Conservation (phyloP, 2,888 invertebrate genomes). For the Drosophila anomalata region DNA sequence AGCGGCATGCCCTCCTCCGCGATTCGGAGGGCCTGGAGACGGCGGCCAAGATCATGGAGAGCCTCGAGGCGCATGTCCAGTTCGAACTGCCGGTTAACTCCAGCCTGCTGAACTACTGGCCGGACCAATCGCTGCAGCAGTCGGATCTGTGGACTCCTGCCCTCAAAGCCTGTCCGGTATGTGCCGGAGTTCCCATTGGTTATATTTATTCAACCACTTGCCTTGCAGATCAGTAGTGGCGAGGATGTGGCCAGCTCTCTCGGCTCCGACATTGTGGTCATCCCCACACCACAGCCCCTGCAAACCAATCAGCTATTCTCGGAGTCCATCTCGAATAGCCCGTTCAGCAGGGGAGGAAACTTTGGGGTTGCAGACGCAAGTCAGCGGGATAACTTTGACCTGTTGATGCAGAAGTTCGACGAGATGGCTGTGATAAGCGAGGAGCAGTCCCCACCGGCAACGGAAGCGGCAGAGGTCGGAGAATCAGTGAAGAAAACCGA, state of each 20-base stretch:
- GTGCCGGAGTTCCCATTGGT: neutral
- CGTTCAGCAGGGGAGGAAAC: constrained; percentile 81
- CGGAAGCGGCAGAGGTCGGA: neutral
- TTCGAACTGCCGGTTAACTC: constrained; percentile 92
- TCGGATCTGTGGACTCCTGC: constrained; percentile 94
- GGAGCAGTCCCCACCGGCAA: constrained; percentile 77
- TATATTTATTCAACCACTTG: neutral
- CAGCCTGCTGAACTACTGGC: constrained; percentile 95
- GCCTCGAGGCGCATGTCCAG: constrained; percentile 89
- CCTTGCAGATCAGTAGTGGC: constrained; percentile 87
- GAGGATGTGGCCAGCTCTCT: constrained; percentile 90
- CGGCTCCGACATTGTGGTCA: constrained; percentile 84
- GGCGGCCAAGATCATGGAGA: constrained; percentile 90
- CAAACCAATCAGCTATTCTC: constrained; percentile 82
- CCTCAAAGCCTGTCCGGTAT: constrained; percentile 89
- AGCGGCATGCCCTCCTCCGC: constrained; percentile 91
- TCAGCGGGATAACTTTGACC: constrained; percentile 79
- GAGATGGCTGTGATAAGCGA: constrained; percentile 83
- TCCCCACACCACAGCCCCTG: constrained; percentile 82
- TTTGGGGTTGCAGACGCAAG: constrained; percentile 73
- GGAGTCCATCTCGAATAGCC: constrained; percentile 83
- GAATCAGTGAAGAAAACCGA: constrained; percentile 12
- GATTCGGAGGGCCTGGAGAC: constrained; percentile 92
- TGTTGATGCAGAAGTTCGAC: constrained; percentile 83
- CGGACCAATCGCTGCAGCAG: constrained; percentile 91